These are phyloP conservation scores for Alviniconcha strummeri DNA, from an alignment of 2,888 invertebrate species.

Conservation along the genomic window DNA sequence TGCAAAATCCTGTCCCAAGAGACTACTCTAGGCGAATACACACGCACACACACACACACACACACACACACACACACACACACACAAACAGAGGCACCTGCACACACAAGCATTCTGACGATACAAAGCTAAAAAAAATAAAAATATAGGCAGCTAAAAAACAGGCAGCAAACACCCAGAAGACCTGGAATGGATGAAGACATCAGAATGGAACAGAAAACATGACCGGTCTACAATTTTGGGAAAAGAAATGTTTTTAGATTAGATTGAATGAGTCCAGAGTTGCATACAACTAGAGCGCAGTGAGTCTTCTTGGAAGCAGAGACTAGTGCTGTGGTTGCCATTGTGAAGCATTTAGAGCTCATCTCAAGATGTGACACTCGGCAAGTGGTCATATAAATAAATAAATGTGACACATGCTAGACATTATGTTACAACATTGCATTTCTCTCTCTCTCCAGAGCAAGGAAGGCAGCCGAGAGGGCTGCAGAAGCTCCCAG, in stretches of 20 bases:
- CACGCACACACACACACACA: neutral
- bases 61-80: neutral
- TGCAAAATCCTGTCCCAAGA: neutral
- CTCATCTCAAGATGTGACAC: too few relatives aligned
- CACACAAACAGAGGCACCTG: neutral
- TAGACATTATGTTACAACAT: too few relatives aligned
- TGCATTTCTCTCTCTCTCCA: too few relatives aligned
- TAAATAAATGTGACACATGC: too few relatives aligned
- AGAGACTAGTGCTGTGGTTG: too few relatives aligned
- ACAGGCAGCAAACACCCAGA: neutral
- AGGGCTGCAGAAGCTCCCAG: too few relatives aligned
- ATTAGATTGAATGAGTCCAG: neutral
- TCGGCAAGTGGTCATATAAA: too few relatives aligned
- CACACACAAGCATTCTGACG: neutral
- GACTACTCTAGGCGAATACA: neutral
- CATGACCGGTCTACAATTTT: neutral
- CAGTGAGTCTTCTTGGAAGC: neutral
- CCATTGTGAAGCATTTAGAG: too few relatives aligned
- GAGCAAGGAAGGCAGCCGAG: too few relatives aligned
- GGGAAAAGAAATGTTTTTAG: neutral
- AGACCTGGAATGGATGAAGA: neutral
- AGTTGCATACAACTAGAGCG: neutral
- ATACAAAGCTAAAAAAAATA: neutral
- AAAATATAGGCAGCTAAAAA: too few relatives aligned
- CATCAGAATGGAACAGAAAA: neutral